phyloP scores from a whole-genome alignment of 2,888 invertebrate genomes.

The Mythimna ferrago region DNA sequence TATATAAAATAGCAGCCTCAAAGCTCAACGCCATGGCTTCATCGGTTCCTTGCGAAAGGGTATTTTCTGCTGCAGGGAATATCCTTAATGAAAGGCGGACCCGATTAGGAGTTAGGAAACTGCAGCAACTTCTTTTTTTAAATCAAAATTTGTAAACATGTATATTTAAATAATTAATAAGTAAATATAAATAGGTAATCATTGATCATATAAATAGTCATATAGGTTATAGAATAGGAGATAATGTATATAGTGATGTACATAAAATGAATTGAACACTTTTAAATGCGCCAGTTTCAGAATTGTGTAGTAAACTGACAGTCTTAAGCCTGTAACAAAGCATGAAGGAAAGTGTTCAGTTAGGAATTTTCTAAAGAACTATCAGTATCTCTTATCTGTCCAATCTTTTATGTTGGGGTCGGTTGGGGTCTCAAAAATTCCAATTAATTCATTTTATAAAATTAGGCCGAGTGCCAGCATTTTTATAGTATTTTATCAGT shows the following conservation, averaged over 20 bases:
- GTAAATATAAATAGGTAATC: neutral
- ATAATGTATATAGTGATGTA: neutral
- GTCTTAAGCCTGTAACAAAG: too few species aligned
- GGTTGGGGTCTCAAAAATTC: too few species aligned
- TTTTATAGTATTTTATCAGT: too few species aligned
- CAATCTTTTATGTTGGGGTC: too few species aligned
- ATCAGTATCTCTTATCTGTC: too few species aligned
- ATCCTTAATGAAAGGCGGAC: neutral
- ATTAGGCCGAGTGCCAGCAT: too few species aligned
- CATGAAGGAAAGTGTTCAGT: too few species aligned
- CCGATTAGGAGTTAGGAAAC: neutral
- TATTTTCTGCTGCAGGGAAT: neutral
- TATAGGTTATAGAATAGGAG: neutral
- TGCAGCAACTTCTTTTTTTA: neutral
- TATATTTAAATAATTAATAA: neutral
- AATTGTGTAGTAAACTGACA: neutral
- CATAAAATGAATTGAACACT: slow-evolving; percentile 1
- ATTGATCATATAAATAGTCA: neutral
- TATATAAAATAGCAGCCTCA: too few species aligned
- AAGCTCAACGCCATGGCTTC: too few species aligned
- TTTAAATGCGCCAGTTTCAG: neutral
- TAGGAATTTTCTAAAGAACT: too few species aligned
- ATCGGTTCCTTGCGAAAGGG: too few species aligned
- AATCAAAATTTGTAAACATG: neutral
- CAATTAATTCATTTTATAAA: too few species aligned